These are phyloP conservation scores for Sterrhoptilus dennistouni DNA, from an alignment of 2,113 vertebrate genomes.

Conservation along the genomic window DNA sequence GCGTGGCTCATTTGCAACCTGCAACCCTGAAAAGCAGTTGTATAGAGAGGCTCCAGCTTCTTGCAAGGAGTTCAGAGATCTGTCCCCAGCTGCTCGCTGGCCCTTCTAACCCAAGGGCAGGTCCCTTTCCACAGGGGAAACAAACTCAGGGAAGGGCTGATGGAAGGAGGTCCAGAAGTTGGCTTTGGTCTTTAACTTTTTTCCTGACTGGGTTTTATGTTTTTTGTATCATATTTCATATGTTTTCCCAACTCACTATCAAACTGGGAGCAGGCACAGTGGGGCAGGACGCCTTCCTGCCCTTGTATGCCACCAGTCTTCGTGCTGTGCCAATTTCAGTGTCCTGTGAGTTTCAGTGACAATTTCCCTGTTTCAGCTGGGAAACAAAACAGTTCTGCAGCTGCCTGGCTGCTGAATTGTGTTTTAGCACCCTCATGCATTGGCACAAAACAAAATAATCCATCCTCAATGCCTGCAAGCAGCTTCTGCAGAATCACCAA, in stretches of 20 bases:
- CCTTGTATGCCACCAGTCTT: not conserved
- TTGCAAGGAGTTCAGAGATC: not conserved
- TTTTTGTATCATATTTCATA: not conserved
- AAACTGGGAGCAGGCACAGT: not conserved
- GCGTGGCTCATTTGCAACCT: not conserved
- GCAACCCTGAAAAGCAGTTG: not conserved
- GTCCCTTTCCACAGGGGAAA: not conserved
- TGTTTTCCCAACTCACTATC: not conserved
- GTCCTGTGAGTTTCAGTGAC: not conserved
- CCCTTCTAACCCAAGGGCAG: not conserved
- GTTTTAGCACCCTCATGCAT: not conserved
- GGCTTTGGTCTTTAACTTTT: not conserved
- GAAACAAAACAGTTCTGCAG: not conserved
- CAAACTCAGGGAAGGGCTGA: not conserved
- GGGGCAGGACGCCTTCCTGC: too few relatives aligned
- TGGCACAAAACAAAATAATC: not conserved
- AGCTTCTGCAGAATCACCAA: not conserved
- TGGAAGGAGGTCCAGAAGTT: not conserved
- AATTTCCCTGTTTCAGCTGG: fast-evolving
- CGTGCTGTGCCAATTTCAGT: not conserved
- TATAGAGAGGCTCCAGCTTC: not conserved
- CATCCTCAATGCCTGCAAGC: not conserved
- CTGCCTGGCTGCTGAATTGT: not conserved
- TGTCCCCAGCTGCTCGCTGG: not conserved
- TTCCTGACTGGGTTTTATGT: not conserved